Evolutionary conservation across 1,140 invertebrate species (phyloP), one percentile per base, ranked within the genome.

Genomic region (Drosophila setifemur): DNA sequence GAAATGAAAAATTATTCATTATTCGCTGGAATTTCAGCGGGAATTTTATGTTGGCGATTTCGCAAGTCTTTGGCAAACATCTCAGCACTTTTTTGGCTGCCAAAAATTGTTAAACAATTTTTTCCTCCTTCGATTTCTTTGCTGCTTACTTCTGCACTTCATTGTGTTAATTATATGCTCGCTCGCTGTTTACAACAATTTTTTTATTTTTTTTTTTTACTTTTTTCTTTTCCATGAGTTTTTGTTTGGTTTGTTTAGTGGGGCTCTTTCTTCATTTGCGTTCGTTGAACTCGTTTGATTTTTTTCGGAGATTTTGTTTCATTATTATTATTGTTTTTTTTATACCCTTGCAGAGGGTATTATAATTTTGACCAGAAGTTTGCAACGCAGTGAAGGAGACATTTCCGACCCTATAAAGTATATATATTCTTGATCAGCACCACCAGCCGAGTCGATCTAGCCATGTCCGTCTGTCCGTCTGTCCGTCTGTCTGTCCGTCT

Each of bases 151-250:
- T 73, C 33, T 73, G 71, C 71, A 73, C 60, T 67, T 73, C 42
- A 53, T 58, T 58, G 71, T 73, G 70, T 73, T 73, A 73, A 73
- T 73, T 73, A 73, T 73, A 40, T 73, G 70, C 70, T 64, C 21
- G 33, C 42, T 58, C 26, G 14, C 14, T 61, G 53, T 71, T 72
- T 50, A 60, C 58, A 58, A 44, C 18, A 39, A 49, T 58, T 44
- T 48, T 48, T 45, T 16, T 40, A 49, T 58, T 44, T 48, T 48
- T 45, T 16, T 40, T 53, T 29, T 44, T 19, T 44, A 43, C n/a
- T n/a, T n/a, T n/a, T 45, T 44, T 70, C 52, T 70, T 70, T 61
- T 70, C 8, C 33, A 29, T 42, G 47, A 52, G 9, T 39, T 72
- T 72, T 63, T 72, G 57, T 35, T 19, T 45, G 52, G 57, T 47